Base-by-base conservation (phyloP, 2,888 invertebrate genomes). In the Conops quadrifasciatus region DNA sequence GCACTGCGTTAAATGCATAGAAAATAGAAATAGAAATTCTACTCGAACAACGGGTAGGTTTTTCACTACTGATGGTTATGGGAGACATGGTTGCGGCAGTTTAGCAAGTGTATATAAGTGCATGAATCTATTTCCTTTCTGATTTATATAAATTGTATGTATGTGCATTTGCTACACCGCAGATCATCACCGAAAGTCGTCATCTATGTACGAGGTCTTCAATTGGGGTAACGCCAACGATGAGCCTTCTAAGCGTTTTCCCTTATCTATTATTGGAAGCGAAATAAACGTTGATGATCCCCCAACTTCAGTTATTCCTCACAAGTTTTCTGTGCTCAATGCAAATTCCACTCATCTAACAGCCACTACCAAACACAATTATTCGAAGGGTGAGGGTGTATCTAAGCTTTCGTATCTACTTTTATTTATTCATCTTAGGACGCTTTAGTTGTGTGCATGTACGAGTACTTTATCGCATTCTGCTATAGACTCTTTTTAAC, bases 191-290 rank as follows among this genome's bases (percentile, higher is more conserved):
- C 88, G 89, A 88, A 90, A 89, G 87, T 90, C 90, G 85, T 89
- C 90, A 85, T 91, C 91, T 84, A 91, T 91, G 90, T 91, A 91
- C 87, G 91, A 91, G 88, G 90, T 91, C 82, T 90, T 91, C 87
- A 89, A 90, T 88, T 90, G 91, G 91, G 89, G 85, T 77, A 83
- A 83, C 78, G 81, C 83, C 77, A 86, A 85, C 80, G 85, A 86
- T 80, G 86, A 86, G 78, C 86, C 84, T 76, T 86, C 86, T 70
- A 86, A 86, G 80, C 83, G 85, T 77, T 84, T 84, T 76, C 82
- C 83, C 73, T 80, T 85, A 67, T 84, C 86, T 66, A 83, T 86
- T 77, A 85, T 82, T 75, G 84, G 84, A 78, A 82, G 83, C 77
- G 85, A 86, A 79, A 86, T 86, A 75, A 84, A 86, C 81, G 86